Base-by-base conservation (phyloP, 2,113 vertebrate species). In the Xiphorhynchus elegans region DNA sequence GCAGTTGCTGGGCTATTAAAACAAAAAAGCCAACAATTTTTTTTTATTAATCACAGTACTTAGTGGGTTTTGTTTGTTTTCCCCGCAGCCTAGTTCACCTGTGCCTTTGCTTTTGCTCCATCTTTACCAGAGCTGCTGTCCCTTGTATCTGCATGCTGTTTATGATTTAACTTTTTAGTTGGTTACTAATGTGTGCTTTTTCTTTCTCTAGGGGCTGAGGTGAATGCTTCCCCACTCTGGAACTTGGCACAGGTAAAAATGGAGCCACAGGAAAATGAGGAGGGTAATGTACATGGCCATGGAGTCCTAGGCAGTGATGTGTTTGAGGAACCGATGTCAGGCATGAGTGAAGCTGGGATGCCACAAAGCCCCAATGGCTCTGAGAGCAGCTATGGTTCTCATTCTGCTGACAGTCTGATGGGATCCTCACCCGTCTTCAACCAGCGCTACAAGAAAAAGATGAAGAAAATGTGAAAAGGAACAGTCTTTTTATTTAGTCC, bases 241-340 rank as follows among this genome's bases (percentile, higher is more conserved):
- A 99, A 98, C 80, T 93, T 99, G 94, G 91, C 98, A 7, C 99
- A 99, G 37, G 99, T 99, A 4, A 99, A 99, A 96, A 99, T 99
- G 98, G 99, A 99, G 89, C 99, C 99, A 2, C 99, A 99, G 87
- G 99, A 99, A 19, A 98, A 97, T 0, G 99, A 99, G 59, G 99
- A 99, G 77, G 97, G 98, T 88, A 98, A 98, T n/a, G 98, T 97
- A 4, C 96, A 98, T 4, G 98, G 98, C 35, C 99, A 99, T 0
- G 98, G 98, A 1, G 99, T 99, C 83, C 96, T 99, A 74, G 98
- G 98, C 25, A 98, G 98, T 0, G 99, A 99, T 17, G 99, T 99
- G 75, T 99, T 99, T 13, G 99, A 99, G 94, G 99, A 99, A 13
- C 99, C 99, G 4, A 99, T 99, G 99, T 99, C 99, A 24, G 99